Evolutionary conservation across 2,113 vertebrate species (phyloP), one percentile per base, ranked within the genome.

Genomic region (Hippopotamus amphibius): DNA sequence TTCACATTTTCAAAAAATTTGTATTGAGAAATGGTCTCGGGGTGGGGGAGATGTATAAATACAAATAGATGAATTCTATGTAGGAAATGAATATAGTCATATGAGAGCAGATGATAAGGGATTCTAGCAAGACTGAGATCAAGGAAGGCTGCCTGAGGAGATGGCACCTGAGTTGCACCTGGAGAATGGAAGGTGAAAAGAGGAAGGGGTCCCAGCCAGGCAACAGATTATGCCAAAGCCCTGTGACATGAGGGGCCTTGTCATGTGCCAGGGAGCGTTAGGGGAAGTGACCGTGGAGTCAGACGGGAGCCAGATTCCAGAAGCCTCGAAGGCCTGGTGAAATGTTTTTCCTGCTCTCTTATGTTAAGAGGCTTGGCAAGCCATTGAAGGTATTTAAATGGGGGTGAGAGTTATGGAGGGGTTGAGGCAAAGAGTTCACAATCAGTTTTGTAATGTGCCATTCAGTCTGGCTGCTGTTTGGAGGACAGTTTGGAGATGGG

Each of bases 1-100:
- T 74, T 80, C 72, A 65, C 41, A 66, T 84, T 84, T 92, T 92
- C 84, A 66, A 41, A 79, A 89, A 8, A 65, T 92, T 82, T 84
- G 59, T 82, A 26, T 85, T 77, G 22, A 92, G 63, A 79, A 89
- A n/a, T 79, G 63, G 43, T 46, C 33, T 96, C 11, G 26, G 43
- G 30, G 59, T 66, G 12, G 30, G 15, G 19, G 7, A 41, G 46
- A 50, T 90, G 12, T 65, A n/a, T 77, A 68, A 74, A 80, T 80
- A 43, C 12, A 74, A 72, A 76, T 17, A 85, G 57, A 59, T 43
- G 57, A 48, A 86, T 16, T 93, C 53, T 77, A 3, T 33, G 48
- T 93, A 93, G 69, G 41, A 66, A 89, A 66, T 80, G 37, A 83
- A 69, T n/a, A 26, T 17, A 61, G 63, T 79, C 33, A 17, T 66